Percentiles rank a stretch among this genome's conserved stretches.
These are phyloP conservation scores for Gadus chalcogrammus DNA, from an alignment of 2,113 vertebrate species.

Conservation along the genomic window DNA sequence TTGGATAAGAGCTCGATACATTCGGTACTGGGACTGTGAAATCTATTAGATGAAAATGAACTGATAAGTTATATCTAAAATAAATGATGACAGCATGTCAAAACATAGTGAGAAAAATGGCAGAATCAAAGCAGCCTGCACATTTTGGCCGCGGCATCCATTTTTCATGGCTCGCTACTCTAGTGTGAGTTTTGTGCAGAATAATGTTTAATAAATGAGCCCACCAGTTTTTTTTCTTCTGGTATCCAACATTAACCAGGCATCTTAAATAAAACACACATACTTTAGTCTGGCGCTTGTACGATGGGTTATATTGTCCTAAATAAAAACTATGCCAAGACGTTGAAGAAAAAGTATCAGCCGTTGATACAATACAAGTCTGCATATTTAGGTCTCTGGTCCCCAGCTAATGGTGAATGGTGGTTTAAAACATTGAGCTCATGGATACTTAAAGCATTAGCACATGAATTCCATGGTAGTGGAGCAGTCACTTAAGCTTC, in stretches of 20 bases:
- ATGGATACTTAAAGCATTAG: slow-evolving; percentile 31
- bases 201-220: slow-evolving; percentile 58
- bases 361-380: no score
- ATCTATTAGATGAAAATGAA: no score
- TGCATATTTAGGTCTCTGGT: no score
- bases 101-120: no score
- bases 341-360: no score
- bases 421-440: slow-evolving; percentile 30
- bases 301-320: no score
- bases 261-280: neutral
- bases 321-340: no score
- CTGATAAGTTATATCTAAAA: no score
- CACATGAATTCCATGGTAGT: neutral
- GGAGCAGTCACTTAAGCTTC: neutral
- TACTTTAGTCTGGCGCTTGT: no score
- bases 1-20: no score
- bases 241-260: neutral
- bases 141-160: slow-evolving; percentile 1
- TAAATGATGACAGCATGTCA: no score
- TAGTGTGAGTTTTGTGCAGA: slow-evolving; percentile 11
- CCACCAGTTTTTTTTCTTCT: slow-evolving; percentile 1
- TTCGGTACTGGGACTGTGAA: no score
- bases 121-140: neutral
- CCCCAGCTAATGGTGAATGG: slow-evolving; percentile 9
- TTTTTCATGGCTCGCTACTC: slow-evolving; percentile 34